Base-by-base conservation (phyloP, 1,140 invertebrate species). In the Reticulitermes speratus region DNA sequence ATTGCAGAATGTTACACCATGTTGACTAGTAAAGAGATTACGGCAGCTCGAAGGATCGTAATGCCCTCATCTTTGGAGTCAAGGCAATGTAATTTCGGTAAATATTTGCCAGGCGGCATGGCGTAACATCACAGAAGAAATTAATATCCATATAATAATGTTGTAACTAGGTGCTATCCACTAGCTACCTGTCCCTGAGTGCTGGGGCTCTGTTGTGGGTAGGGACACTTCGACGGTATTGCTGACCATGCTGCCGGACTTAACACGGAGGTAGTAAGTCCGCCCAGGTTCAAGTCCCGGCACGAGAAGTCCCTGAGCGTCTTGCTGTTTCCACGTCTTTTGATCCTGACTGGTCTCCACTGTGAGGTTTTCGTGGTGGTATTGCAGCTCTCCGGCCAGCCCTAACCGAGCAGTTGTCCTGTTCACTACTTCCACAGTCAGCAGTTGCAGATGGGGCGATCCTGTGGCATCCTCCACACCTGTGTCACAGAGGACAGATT, bases 321-420 rank as follows among this genome's bases (percentile, higher is more conserved):
- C 89, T 32, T 90, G 90, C 21, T 89, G 89, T 85, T 87, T 89
- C 91, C 91, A 92, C 59, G 86, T 88, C 9, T 87, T 88, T 86
- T 91, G 89, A 87, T 92, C 90, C n/a, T 89, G 87, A 87, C 90
- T 91, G 16, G 90, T 87, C 87, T 92, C 91, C 32, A 92, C 89
- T 32, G 87, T 89, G 32, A 89, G 87, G 44, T 91, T 89, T n/a
- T 87, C 87, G 12, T 88, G 87, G n/a, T 8, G 65, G 12, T 6
- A 30, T 14, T 75, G 65, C 25, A 85, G 87, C 85, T 89, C 89
- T 38, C 89, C 88, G 32, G 90, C 89, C 81, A 91, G 90, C 55
- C 91, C 89, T 30, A 92, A 83, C 82, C 88, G 88, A 19, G 91
- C 90, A 3, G 90, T 88, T 14, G 90, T 89, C 30, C 86, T 87